Conservation (phyloP, 2,888 invertebrate species). For the Chymomyza fuscimana region DNA sequence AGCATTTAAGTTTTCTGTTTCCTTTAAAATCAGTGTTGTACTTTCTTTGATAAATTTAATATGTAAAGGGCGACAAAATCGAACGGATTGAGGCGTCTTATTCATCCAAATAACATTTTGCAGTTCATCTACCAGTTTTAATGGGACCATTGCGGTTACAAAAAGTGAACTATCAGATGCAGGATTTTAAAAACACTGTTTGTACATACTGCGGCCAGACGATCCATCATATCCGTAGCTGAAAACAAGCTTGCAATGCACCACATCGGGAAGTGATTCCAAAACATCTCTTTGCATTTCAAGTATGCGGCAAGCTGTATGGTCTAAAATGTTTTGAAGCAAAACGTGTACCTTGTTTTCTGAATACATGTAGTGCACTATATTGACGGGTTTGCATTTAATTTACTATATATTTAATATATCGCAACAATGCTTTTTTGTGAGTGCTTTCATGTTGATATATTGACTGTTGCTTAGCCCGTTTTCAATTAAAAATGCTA, state of each 20-base stretch:
- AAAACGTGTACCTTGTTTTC: slow-evolving; percentile 6
- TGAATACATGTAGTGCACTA: too few species aligned
- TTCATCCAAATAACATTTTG: not conserved
- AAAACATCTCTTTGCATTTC: slow-evolving; percentile 18
- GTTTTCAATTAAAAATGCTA: slow-evolving; percentile 14
- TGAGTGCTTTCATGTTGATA: slow-evolving; percentile 5
- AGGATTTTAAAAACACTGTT: not conserved
- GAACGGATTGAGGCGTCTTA: too few species aligned
- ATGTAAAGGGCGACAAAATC: too few species aligned
- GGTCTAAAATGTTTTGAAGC: slow-evolving; percentile 12
- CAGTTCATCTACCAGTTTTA: not conserved
- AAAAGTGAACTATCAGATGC: not conserved
- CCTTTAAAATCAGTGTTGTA: not conserved
- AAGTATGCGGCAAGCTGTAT: slow-evolving; percentile 15
- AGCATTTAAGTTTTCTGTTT: not conserved
- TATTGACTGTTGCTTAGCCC: slow-evolving; percentile 13
- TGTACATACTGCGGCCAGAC: not conserved
- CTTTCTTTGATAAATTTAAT: not conserved
- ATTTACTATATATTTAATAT: too few species aligned
- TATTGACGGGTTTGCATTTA: too few species aligned
- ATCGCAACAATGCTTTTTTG: slow-evolving; percentile 8
- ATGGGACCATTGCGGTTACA: not conserved
- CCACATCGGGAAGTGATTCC: slow-evolving; percentile 17
- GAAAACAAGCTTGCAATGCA: slow-evolving; percentile 12
- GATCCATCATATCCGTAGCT: not conserved